Percentiles rank a stretch among this genome's conserved stretches.
Evolutionary conservation across 2,888 invertebrate species (phyloP).

Genomic region (Netelia virgata): DNA sequence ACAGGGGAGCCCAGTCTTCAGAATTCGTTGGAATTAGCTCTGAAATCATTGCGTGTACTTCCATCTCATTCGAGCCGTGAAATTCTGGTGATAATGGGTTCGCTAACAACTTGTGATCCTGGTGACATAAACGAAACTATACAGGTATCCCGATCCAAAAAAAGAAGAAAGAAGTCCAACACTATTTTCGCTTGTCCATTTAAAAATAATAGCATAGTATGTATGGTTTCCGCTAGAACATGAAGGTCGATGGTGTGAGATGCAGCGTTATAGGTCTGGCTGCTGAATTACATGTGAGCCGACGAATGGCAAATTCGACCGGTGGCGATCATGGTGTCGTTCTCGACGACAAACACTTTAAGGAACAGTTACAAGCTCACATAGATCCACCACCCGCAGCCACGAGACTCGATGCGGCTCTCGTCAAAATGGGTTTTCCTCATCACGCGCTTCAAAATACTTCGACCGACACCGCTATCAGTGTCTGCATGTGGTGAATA

Average conservation of each 20-base stretch:
- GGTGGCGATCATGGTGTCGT: conserved; percentile 95
- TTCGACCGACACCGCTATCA: conserved; percentile 89
- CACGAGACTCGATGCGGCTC: conserved; percentile 89
- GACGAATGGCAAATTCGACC: conserved; percentile 93
- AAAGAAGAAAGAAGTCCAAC: neutral
- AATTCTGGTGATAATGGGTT: conserved; percentile 95
- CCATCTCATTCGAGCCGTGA: conserved; percentile 98
- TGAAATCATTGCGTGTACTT: conserved; percentile 93
- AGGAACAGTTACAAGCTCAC: conserved; percentile 88
- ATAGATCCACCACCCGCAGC: conserved; percentile 91
- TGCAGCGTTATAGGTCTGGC: conserved; percentile 98
- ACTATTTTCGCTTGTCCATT: neutral
- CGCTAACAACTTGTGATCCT: conserved; percentile 98
- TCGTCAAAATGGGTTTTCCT: conserved; percentile 99
- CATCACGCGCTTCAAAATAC: conserved; percentile 89
- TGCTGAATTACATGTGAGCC: conserved; percentile 97
- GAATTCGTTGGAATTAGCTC: conserved; percentile 96
- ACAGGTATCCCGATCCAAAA: conserved; percentile 85
- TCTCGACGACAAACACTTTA: conserved; percentile 92
- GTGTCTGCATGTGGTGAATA: conserved; percentile 96
- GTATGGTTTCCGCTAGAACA: conserved; percentile 83
- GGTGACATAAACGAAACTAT: conserved; percentile 95
- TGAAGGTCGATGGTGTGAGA: conserved; percentile 93
- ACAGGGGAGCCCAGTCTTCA: conserved; percentile 98
- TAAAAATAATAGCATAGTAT: neutral